A percentile compares a stretch with the other conserved stretches of the same genome.
These are phyloP conservation scores for Tachycineta bicolor DNA, from an alignment of 2,113 vertebrate species.

Conservation along the genomic window DNA sequence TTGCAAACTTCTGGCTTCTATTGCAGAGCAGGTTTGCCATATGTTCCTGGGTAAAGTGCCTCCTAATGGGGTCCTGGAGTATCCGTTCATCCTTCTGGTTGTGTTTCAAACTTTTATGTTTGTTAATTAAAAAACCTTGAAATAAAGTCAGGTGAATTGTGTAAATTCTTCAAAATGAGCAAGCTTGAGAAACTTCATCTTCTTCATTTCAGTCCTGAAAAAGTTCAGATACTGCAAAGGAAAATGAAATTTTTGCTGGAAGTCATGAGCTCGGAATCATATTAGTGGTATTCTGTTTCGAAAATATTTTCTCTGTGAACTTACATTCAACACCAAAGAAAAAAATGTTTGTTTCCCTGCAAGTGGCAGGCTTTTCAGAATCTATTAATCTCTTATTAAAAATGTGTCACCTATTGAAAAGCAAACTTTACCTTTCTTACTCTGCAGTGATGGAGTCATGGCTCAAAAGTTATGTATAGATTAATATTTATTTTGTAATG, in stretches of 20 bases:
- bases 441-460: not conserved
- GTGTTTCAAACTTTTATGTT: not conserved
- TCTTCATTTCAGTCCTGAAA: not conserved
- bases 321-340: not conserved
- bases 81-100: not conserved
- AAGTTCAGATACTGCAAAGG: not conserved
- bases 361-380: not conserved
- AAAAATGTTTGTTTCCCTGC: not conserved
- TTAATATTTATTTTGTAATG: not conserved
- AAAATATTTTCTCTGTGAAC: not conserved
- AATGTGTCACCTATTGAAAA: not conserved
- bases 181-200: not conserved
- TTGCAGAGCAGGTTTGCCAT: not conserved
- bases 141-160: not conserved
- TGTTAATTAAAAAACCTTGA: not conserved
- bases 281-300: not conserved
- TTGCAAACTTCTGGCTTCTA: conserved; percentile 45
- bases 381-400: not conserved
- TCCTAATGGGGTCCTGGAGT: not conserved
- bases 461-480: not conserved
- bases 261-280: not conserved
- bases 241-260: not conserved
- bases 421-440: not conserved
- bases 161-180: not conserved
- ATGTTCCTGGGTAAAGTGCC: conserved; percentile 7